A percentile compares a stretch with the other conserved stretches of the same genome.
Evolutionary conservation across 2,888 invertebrate genomes (phyloP).

Genomic region (Apamea anceps): DNA sequence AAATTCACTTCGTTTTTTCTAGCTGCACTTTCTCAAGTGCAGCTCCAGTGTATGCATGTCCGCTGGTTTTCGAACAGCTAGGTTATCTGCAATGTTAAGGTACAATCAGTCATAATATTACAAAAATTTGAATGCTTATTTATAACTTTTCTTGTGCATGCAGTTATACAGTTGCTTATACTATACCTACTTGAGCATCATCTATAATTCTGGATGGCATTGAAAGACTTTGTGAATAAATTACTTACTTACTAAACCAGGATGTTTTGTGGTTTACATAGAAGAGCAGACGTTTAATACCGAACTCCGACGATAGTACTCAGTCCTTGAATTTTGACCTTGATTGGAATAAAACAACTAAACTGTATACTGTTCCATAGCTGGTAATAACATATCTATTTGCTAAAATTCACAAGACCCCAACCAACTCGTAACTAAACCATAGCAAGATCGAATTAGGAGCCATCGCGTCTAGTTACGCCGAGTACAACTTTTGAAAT

Average conservation of each 20-base stretch:
- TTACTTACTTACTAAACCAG: background rate
- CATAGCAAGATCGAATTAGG: background rate
- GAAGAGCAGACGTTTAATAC: background rate
- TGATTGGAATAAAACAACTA: background rate
- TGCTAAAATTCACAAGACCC: background rate
- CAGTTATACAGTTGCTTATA: slow-evolving; percentile 3
- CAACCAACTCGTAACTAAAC: background rate
- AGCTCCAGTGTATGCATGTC: background rate
- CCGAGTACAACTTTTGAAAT: background rate
- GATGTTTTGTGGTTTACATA: slow-evolving; percentile 6
- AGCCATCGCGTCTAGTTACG: background rate
- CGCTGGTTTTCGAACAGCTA: background rate
- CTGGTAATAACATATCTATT: background rate
- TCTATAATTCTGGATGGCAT: background rate
- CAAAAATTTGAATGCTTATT: background rate
- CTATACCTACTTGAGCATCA: background rate
- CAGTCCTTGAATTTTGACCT: background rate
- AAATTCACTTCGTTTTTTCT: background rate
- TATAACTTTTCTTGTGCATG: slow-evolving; percentile 23
- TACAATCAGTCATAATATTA: background rate
- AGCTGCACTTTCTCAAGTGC: background rate
- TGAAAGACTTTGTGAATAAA: background rate
- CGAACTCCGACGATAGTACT: background rate
- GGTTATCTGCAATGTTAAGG: background rate
- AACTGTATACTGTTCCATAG: background rate